Conservation (phyloP, 2,888 invertebrate genomes). For the Embidobia sp. region DNA sequence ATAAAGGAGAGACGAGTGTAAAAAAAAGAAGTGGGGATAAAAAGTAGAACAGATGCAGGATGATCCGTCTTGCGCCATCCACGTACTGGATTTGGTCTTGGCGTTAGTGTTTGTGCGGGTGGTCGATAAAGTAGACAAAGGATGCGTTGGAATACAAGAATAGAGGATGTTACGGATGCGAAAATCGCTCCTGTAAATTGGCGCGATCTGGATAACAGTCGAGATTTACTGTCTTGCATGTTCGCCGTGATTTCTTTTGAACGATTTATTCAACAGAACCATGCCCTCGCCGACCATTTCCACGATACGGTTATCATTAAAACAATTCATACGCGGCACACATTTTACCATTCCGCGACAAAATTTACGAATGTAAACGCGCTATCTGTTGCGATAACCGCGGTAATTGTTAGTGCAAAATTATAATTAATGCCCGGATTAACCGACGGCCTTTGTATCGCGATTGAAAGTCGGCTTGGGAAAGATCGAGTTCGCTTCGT, state of each 20-base stretch:
- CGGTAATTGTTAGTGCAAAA: slow-evolving; percentile 36
- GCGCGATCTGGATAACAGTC: slow-evolving; percentile 61
- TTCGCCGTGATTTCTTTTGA: slow-evolving; percentile 45
- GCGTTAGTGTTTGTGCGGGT: slow-evolving; percentile 51
- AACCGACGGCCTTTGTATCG: slow-evolving; percentile 5
- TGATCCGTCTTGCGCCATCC: slow-evolving; percentile 59
- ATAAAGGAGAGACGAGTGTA: slow-evolving; percentile 27
- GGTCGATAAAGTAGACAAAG: slow-evolving; percentile 65
- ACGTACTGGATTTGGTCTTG: slow-evolving; percentile 40
- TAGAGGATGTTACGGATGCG: slow-evolving; percentile 60
- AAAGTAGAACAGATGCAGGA: slow-evolving; percentile 58
- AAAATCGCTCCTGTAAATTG: slow-evolving; percentile 63
- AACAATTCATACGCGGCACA: slow-evolving; percentile 52
- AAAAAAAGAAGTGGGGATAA: slow-evolving; percentile 45
- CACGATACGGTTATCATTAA: slow-evolving; percentile 46
- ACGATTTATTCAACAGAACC: slow-evolving; percentile 49
- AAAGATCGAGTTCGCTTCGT: slow-evolving; percentile 11
- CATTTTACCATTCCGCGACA: slow-evolving; percentile 31
- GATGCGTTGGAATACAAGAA: slow-evolving; percentile 58
- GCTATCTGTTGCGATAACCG: slow-evolving; percentile 36
- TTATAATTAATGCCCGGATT: slow-evolving; percentile 42
- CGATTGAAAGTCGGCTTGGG: slow-evolving; percentile 25
- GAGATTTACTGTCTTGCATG: slow-evolving; percentile 60
- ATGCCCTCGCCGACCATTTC: slow-evolving; percentile 38
- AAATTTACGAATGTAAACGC: slow-evolving; percentile 50